Evolutionary conservation across 2,113 vertebrate genomes (phyloP), one percentile per base, ranked within the genome.

Genomic region (Archilochus colubris): DNA sequence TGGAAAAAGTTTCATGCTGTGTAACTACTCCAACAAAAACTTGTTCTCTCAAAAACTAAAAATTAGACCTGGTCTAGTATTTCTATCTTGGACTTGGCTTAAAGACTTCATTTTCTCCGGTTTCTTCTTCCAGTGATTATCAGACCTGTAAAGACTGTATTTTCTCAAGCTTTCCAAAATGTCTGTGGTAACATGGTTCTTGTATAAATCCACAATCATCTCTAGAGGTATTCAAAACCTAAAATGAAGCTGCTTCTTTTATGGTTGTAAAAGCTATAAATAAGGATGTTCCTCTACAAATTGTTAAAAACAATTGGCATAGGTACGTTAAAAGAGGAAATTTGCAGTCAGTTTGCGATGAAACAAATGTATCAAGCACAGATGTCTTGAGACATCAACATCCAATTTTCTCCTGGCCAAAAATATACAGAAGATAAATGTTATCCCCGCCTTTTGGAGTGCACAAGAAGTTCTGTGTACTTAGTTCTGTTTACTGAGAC

Each of bases 381-480:
- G 94, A 93, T 96, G 96, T 94, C 86, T 75, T 24, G 53, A 81
- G 61, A 83, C 80, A 93, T 76, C 73, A 88, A 68, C 68, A 88
- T 94, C 64, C 88, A 94, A 50, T 95, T 93, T 93, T 92, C 53
- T 86, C 68, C 86, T 91, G 61, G 88, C 92, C 83, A 84, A 83
- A 93, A 95, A 77, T 67, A 93, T 57, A 94, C 86, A 81, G 86
- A 94, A 88, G 88, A 95, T 96, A 95, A 96, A 90, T 92, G 92
- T 86, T 93, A 75, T 84, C 79, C 73, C 44, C 1, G 57, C 76
- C 57, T 75, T 68, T 11, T 94, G 92, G 95, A 92, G 76, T 3
- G 48, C 92, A 95, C 88, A 88, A 28, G 23, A 88, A 93, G 95
- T 90, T 92, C 94, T 90, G 80, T 73, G 85, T 83, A 82, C 51